Percentiles rank a stretch among this genome's conserved stretches.
These are phyloP conservation scores for Elephantulus edwardii DNA, from an alignment of 2,113 vertebrate genomes.

Conservation along the genomic window DNA sequence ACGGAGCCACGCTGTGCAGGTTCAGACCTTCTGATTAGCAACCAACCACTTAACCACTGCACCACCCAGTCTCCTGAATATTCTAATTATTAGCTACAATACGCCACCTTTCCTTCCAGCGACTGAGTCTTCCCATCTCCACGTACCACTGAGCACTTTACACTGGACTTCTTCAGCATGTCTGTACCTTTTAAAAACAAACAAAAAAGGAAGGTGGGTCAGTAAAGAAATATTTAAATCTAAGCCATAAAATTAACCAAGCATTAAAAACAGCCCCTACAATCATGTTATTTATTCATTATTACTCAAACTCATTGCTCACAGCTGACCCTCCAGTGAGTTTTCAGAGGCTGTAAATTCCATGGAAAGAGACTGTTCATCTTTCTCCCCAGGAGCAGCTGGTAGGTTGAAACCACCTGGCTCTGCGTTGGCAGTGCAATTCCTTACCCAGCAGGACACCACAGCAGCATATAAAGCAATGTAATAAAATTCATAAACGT, in stretches of 20 bases:
- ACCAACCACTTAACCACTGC: background rate
- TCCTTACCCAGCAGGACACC: too few relatives aligned
- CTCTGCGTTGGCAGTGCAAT: too few relatives aligned
- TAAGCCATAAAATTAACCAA: slow-evolving; percentile 7
- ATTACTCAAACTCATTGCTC: too few relatives aligned
- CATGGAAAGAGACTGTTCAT: too few relatives aligned
- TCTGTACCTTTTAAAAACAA: slow-evolving; percentile 61
- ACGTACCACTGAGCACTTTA: background rate
- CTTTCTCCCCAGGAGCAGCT: too few relatives aligned
- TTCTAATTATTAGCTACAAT: background rate
- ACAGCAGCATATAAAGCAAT: too few relatives aligned
- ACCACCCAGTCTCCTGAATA: background rate
- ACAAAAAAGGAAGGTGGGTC: background rate
- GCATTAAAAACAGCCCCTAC: background rate
- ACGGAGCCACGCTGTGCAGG: too few relatives aligned
- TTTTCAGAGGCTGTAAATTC: too few relatives aligned
- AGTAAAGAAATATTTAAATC: slow-evolving; percentile 32
- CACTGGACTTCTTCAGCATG: background rate
- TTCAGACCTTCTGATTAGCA: background rate
- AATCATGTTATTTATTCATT: background rate
- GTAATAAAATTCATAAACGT: slow-evolving; percentile 19
- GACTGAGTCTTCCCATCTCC: background rate
- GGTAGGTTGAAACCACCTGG: too few relatives aligned
- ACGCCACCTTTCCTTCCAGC: slow-evolving; percentile 42
- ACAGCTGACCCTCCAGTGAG: too few relatives aligned